Conservation (phyloP, 2,888 invertebrate genomes). For the Zootermopsis nevadensis region DNA sequence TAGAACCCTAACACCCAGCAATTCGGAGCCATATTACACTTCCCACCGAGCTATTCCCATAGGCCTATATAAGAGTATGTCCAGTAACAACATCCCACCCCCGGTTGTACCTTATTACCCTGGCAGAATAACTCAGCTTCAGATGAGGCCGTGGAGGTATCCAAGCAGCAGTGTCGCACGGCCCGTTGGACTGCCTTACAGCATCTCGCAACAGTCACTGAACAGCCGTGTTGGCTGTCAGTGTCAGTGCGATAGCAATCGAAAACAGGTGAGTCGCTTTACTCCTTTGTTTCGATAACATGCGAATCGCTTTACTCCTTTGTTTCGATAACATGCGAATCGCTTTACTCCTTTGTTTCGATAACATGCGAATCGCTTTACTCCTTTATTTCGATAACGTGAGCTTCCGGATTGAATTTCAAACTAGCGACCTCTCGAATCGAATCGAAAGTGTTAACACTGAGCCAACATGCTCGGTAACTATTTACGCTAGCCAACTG, state of each 20-base stretch:
- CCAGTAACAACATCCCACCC: constrained; percentile 22
- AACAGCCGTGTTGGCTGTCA: constrained; percentile 35
- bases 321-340: too few relatives aligned
- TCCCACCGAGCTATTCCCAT: background rate
- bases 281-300: too few relatives aligned
- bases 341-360: too few relatives aligned
- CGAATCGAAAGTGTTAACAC: too few relatives aligned
- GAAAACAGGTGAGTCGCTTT: constrained; percentile 3
- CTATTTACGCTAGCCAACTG: too few relatives aligned
- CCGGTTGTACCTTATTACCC: background rate
- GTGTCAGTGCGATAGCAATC: constrained; percentile 35
- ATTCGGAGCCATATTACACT: background rate
- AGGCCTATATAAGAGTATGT: constrained; percentile 22
- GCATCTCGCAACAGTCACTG: constrained; percentile 41
- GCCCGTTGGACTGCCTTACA: constrained; percentile 22
- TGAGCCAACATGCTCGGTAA: too few relatives aligned
- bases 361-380: too few relatives aligned
- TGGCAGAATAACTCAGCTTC: background rate
- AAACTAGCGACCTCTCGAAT: too few relatives aligned
- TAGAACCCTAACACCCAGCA: constrained; percentile 6
- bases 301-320: too few relatives aligned
- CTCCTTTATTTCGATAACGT: too few relatives aligned
- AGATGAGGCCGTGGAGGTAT: background rate
- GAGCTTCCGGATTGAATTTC: too few relatives aligned
- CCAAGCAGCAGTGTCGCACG: constrained; percentile 19